Conservation (phyloP, 1,140 invertebrate species). For the Tetraneura akinire region DNA sequence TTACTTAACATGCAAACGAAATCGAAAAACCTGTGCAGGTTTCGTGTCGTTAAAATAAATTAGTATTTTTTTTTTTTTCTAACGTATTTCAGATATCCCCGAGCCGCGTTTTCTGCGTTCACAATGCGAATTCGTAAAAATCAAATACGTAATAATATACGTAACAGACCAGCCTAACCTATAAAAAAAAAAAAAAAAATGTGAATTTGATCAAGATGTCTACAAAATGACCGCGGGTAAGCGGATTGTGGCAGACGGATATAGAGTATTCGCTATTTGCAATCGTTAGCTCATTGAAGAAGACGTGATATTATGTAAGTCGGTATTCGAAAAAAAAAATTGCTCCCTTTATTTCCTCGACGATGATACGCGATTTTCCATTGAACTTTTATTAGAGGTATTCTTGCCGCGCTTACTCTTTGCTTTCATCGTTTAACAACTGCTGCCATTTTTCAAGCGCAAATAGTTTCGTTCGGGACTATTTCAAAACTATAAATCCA, state of each 20-base stretch:
- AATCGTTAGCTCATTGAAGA: not conserved
- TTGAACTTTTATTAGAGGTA: not conserved
- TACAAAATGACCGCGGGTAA: not conserved
- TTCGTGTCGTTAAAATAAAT: too few species aligned
- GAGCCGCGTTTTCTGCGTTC: not conserved
- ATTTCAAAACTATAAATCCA: too few species aligned
- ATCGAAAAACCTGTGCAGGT: too few species aligned
- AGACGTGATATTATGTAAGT: too few species aligned
- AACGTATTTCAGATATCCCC: too few species aligned
- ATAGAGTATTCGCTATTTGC: not conserved
- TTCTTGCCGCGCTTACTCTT: not conserved
- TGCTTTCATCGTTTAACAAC: not conserved
- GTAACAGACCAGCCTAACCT: not conserved
- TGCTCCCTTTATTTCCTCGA: not conserved
- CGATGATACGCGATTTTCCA: not conserved
- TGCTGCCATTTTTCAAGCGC: not conserved
- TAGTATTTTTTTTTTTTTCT: too few species aligned
- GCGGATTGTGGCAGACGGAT: not conserved
- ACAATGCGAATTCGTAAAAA: not conserved
- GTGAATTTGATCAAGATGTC: conserved; percentile 7
- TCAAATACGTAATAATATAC: not conserved
- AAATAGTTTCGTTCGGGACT: too few species aligned
- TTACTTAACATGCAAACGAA: too few species aligned
- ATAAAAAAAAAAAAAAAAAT: too few species aligned
- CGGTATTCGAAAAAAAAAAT: not conserved